phyloP scores from a whole-genome alignment of 2,113 vertebrate genomes.

The Calyptommatus sinebrachiatus region DNA sequence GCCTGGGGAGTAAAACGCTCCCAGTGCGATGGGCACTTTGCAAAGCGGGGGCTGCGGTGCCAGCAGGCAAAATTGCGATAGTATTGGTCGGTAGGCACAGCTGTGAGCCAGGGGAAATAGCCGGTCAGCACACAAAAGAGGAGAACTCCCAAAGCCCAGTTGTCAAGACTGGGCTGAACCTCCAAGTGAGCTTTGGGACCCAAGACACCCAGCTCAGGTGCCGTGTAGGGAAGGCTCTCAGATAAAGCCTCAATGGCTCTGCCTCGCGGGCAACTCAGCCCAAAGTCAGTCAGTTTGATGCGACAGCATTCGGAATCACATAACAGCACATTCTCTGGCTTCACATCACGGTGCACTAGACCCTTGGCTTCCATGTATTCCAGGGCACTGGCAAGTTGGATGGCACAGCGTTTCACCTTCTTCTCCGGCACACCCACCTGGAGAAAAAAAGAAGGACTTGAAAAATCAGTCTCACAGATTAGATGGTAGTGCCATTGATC shows the following conservation, averaged over 20 bases:
- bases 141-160: conserved; percentile 85
- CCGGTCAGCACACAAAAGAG: conserved; percentile 80
- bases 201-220: conserved; percentile 76
- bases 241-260: conserved; percentile 72
- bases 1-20: conserved; percentile 72
- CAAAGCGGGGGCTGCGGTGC: conserved; percentile 69
- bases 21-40: conserved; percentile 72
- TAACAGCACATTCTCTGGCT: conserved; percentile 88
- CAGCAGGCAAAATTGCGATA: conserved; percentile 76
- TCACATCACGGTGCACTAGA: conserved; percentile 87
- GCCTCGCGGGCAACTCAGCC: conserved; percentile 76
- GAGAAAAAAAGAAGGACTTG: neutral
- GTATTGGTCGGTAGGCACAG: conserved; percentile 71
- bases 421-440: conserved; percentile 82
- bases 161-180: conserved; percentile 79
- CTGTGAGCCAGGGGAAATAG: conserved; percentile 86
- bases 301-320: conserved; percentile 80
- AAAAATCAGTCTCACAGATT: neutral
- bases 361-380: conserved; percentile 83
- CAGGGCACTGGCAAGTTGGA: conserved; percentile 82
- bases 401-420: conserved; percentile 76
- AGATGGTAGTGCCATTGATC: conserved; percentile 41
- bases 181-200: conserved; percentile 58
- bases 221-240: conserved; percentile 81
- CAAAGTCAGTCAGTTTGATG: conserved; percentile 87